Conservation (phyloP, 2,888 invertebrate genomes). For the Embidobia sp. region DNA sequence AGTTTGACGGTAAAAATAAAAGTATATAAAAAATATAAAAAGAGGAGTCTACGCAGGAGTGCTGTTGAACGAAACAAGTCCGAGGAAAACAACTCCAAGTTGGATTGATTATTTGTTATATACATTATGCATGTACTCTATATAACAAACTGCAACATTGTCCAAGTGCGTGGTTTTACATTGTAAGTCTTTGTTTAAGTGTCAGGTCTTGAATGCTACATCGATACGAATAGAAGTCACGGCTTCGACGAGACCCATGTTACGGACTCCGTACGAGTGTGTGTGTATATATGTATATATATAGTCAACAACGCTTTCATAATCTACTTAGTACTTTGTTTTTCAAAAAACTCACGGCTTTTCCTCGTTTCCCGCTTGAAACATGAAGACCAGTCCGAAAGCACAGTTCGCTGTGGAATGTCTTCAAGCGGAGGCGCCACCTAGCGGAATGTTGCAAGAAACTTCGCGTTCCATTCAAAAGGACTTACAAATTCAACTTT, state of each 20-base stretch:
- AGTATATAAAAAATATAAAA: slow-evolving; percentile 21
- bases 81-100: no score
- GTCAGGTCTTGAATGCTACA: slow-evolving; percentile 15
- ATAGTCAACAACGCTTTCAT: slow-evolving; percentile 2
- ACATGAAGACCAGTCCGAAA: no score
- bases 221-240: slow-evolving; percentile 21
- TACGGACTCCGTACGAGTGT: no score
- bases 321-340: not conserved
- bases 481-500: no score
- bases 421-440: no score
- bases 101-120: no score
- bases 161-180: slow-evolving; percentile 16
- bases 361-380: no score
- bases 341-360: no score
- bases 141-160: slow-evolving; percentile 34
- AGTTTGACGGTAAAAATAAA: slow-evolving; percentile 13
- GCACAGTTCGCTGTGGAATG: no score
- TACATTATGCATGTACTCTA: slow-evolving; percentile 19
- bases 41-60: no score
- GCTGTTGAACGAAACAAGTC: not conserved
- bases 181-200: slow-evolving; percentile 26
- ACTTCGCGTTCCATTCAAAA: no score
- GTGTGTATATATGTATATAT: not conserved
- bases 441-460: no score
- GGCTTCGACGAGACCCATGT: not conserved